Conservation (phyloP, 30 jellyfish, hydroid and myxozoan species). For the Catostylus mosaicus region DNA sequence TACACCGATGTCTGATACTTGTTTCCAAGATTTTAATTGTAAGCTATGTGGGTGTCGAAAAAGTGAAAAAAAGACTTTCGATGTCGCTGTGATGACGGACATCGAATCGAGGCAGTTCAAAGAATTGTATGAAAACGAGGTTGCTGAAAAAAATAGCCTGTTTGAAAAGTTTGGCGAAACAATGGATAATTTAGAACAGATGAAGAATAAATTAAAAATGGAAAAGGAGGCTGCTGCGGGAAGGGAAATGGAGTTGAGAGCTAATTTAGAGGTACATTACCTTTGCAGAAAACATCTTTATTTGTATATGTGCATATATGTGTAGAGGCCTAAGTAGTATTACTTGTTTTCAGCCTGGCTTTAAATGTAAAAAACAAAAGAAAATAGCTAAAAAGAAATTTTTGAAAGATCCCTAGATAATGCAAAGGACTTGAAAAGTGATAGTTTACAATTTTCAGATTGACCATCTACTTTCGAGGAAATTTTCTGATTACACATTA, state of each 20-base stretch:
- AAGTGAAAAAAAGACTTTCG: not conserved
- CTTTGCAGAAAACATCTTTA: not conserved
- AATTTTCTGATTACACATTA: too few relatives aligned
- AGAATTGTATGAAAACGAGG: conserved; percentile 26
- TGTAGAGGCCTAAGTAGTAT: too few relatives aligned
- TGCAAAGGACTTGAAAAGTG: too few relatives aligned
- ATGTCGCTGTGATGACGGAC: conserved; percentile 47
- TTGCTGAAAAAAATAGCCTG: conserved; percentile 14
- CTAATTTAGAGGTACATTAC: conserved; percentile 45
- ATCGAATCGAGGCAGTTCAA: not conserved
- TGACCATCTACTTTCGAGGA: too few relatives aligned
- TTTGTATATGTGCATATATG: too few relatives aligned
- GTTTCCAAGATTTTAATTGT: not conserved
- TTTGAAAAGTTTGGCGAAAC: conserved; percentile 19
- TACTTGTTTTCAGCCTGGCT: too few relatives aligned
- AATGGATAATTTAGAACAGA: conserved; percentile 31
- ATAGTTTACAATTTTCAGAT: too few relatives aligned
- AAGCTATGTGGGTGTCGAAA: not conserved
- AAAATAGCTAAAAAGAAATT: too few relatives aligned
- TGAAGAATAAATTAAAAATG: conserved; percentile 21
- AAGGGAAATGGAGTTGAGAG: conserved; percentile 32
- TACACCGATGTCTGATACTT: not conserved
- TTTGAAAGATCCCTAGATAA: too few relatives aligned
- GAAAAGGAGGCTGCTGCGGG: conserved; percentile 29
- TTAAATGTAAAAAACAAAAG: too few relatives aligned